phyloP scores from a whole-genome alignment of 2,797 vertebrate genomes.

The Emydoidea blandingii region DNA sequence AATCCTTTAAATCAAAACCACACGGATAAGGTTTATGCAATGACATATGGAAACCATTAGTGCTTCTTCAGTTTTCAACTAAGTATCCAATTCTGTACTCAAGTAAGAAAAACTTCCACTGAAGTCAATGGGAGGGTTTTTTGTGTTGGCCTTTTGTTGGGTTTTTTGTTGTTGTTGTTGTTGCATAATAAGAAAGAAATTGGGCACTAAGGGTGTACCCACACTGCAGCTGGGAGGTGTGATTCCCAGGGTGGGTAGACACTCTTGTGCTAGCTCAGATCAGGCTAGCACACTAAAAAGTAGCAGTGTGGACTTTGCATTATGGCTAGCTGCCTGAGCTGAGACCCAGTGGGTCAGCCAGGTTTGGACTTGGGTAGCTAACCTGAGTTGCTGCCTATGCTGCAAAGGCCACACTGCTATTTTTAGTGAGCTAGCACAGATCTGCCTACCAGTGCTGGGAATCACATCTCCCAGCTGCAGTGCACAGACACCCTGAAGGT shows the following conservation, averaged over 20 bases:
- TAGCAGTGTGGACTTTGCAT: not conserved
- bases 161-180: conserved; percentile 16
- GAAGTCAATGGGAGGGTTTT: conserved; percentile 35
- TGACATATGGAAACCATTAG: conserved; percentile 75
- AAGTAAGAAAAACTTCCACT: conserved; percentile 58
- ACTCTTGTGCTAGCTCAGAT: not conserved
- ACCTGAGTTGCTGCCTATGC: not conserved
- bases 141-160: too few species aligned
- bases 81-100: conserved; percentile 58
- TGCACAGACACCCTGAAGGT: conserved; percentile 10
- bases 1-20: conserved; percentile 76
- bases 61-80: conserved; percentile 60
- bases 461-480: not conserved
- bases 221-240: not conserved
- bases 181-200: conserved; percentile 25
- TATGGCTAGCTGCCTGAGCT: not conserved
- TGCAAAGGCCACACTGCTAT: not conserved
- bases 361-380: not conserved
- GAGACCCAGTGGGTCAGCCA: not conserved
- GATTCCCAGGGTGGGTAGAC: not conserved
- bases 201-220: not conserved
- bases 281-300: not conserved
- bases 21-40: conserved; percentile 69
- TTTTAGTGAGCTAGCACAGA: not conserved
- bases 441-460: not conserved